Base-by-base conservation (phyloP, 2,888 invertebrate species). In the Mamestra brassicae region DNA sequence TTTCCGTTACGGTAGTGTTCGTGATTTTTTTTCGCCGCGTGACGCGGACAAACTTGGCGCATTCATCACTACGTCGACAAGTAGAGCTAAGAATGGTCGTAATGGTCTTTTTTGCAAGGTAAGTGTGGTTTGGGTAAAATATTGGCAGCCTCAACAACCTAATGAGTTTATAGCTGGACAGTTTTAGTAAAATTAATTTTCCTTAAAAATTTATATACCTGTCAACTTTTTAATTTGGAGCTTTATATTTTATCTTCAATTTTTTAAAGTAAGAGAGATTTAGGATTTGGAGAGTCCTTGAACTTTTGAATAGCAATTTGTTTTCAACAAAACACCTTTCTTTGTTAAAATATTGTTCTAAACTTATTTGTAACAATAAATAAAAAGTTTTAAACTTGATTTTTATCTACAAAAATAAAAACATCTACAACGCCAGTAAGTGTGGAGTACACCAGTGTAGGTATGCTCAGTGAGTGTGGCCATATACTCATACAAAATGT, bases 41-140 rank as follows among this genome's bases (percentile, higher is more conserved):
- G 95, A 95, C 95, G 90, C 88, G 91, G 91, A 95, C 94, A 93
- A 95, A 95, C 94, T 94, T 91, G 92, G 91, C 91, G 93, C 94
- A 95, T 95, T 92, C 94, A 95, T 95, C 95, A 95, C 93, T 79
- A 83, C 81, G 88, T 83, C 85, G 80, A 76, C 74, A 78, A 71
- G 81, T 84, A 91, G 91, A 92, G 85, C 72, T 91, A 87, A 47
- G 78, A 87, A 92, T 70, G 63, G 67, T 75, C 65, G 71, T 70
- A 73, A 74, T 61, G 47, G 47, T n/a, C n/a, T 52, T 55, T 26
- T 6, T 57, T 26, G 26, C 26, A 26, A 26, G 1, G 26, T 26
- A 42, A n/a, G 2, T 36, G 11, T 34, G 47, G 11, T 3, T 47
- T 11, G 3, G 11, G 47, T 11, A 13, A 3, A 13, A 13, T 47